Evolutionary conservation across 2,113 vertebrate genomes (phyloP).

Genomic region (Tinamus guttatus): DNA sequence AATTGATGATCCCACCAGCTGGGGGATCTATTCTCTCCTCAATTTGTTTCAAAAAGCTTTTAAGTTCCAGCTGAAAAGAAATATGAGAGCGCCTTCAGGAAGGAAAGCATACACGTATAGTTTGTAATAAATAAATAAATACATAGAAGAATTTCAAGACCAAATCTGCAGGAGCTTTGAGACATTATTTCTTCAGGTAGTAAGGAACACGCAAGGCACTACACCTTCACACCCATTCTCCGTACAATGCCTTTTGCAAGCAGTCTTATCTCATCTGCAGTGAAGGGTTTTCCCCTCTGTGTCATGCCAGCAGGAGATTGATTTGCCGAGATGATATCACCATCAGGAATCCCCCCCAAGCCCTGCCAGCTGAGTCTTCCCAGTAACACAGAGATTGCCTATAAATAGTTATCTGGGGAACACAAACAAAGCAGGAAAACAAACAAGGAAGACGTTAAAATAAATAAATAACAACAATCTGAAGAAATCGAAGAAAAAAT

Average conservation of each 20-base stretch:
- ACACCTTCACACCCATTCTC: neutral
- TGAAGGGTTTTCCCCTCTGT: slow-evolving; percentile 22
- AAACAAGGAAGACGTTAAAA: neutral
- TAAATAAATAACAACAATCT: neutral
- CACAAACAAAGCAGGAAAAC: neutral
- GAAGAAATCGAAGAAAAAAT: neutral
- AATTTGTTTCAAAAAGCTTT: neutral
- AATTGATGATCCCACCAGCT: neutral
- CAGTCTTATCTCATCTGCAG: neutral
- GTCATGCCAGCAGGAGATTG: slow-evolving; percentile 37
- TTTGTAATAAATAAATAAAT: no score
- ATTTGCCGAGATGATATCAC: slow-evolving; percentile 70
- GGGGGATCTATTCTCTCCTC: neutral
- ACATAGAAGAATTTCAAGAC: no score
- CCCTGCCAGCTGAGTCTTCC: slow-evolving; percentile 67
- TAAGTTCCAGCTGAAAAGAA: slow-evolving; percentile 34
- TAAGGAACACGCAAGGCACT: neutral
- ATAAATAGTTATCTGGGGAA: slow-evolving; percentile 72
- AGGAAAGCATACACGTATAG: neutral
- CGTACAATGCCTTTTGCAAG: slow-evolving; percentile 37
- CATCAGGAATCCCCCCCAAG: slow-evolving; percentile 73
- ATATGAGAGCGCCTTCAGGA: neutral
- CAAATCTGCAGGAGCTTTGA: neutral
- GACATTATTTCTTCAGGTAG: neutral
- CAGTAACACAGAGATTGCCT: slow-evolving; percentile 55